A percentile compares a stretch with the other conserved stretches of the same genome.
Conservation (phyloP, 2,888 invertebrate genomes). For the Cosmorhoe ocellata region DNA sequence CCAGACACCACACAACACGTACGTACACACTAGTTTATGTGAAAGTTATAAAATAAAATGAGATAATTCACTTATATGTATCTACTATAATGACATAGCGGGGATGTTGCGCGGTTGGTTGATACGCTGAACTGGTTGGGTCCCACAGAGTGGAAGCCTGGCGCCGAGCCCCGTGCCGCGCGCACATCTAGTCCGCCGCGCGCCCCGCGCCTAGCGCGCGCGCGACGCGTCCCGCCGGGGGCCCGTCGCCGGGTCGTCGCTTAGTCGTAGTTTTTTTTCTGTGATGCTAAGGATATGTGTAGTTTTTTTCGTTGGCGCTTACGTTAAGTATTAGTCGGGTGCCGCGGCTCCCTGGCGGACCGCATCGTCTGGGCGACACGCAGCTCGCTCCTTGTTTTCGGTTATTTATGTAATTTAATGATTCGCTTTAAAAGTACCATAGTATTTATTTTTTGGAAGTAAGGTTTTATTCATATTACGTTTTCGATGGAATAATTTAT, state of each 20-base stretch:
- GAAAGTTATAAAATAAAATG: no score
- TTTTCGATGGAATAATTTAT: conserved; percentile 52
- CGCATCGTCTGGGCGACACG: conserved; percentile 19
- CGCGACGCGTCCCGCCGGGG: conserved; percentile 27
- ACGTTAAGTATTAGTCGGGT: conserved; percentile 49
- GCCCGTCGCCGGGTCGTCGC: conserved; percentile 39
- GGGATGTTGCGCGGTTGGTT: no score
- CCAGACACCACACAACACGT: not conserved
- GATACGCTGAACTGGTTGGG: not conserved
- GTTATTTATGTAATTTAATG: conserved; percentile 59
- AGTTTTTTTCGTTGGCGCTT: conserved; percentile 56
- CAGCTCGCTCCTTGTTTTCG: conserved; percentile 32
- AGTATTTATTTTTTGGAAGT: conserved; percentile 71
- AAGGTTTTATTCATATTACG: conserved; percentile 59
- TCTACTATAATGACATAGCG: no score
- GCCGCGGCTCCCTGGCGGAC: conserved; percentile 19
- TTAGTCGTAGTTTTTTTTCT: conserved; percentile 70
- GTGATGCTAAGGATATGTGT: conserved; percentile 70
- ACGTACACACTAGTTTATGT: not conserved
- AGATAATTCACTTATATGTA: no score
- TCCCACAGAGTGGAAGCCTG: not conserved
- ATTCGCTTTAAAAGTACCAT: conserved; percentile 73
- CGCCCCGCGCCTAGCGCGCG: conserved; percentile 28
- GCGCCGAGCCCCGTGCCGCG: not conserved
- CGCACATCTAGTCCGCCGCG: conserved; percentile 20